A percentile compares a stretch with the other conserved stretches of the same genome.
Evolutionary conservation across 2,113 vertebrate species (phyloP).

Genomic region (Heloderma charlesbogerti): DNA sequence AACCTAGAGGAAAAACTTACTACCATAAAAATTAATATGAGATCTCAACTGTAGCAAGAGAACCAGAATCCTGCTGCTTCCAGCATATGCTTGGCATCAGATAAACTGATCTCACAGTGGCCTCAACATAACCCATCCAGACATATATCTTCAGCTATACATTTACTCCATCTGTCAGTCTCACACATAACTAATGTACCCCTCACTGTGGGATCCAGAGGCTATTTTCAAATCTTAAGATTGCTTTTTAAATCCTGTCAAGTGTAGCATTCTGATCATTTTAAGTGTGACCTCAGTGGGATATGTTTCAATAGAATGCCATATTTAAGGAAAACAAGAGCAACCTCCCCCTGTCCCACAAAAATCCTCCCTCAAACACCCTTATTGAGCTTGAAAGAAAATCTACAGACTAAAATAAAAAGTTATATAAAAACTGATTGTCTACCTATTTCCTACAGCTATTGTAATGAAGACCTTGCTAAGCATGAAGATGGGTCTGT

Average conservation of each 20-base stretch:
- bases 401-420: constrained; percentile 24
- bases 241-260: constrained; percentile 70
- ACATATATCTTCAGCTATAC: not conserved
- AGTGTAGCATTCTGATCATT: constrained; percentile 56
- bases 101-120: constrained; percentile 29
- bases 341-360: constrained; percentile 19
- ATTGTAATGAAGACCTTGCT: constrained; percentile 42
- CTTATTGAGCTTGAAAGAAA: constrained; percentile 21
- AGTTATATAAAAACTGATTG: constrained; percentile 43
- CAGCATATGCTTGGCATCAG: not conserved
- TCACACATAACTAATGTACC: constrained; percentile 43
- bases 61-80: not conserved
- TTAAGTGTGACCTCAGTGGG: constrained; percentile 52
- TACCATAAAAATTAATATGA: not conserved
- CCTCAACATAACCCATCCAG: not conserved
- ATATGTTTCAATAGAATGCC: constrained; percentile 56
- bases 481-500: constrained; percentile 23
- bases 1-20: not conserved
- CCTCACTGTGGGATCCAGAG: constrained; percentile 58
- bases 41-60: not conserved
- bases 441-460: constrained; percentile 27
- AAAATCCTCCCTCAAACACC: not conserved
- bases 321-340: constrained; percentile 47
- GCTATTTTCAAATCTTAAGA: constrained; percentile 59
- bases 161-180: constrained; percentile 46